Evolutionary conservation across 2,888 invertebrate genomes (phyloP).

Genomic region (Euproctis similis): DNA sequence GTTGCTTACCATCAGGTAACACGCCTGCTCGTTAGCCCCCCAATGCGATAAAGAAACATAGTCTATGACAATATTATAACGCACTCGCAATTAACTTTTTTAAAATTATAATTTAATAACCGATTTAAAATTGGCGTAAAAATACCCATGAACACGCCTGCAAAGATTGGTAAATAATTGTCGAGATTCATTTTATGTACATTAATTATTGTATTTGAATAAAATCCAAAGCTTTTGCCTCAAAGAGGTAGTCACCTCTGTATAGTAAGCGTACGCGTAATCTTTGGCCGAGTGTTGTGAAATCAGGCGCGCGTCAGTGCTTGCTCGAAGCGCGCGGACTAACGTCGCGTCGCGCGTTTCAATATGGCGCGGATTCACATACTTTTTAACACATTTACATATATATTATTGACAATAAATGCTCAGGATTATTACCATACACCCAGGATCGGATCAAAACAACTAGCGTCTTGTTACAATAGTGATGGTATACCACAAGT

Average conservation of each 20-base stretch:
- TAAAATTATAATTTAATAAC: no score
- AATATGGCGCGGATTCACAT: slow-evolving; percentile 56
- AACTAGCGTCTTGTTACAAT: slow-evolving; percentile 59
- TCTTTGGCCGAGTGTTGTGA: slow-evolving; percentile 64
- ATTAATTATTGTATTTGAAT: no score
- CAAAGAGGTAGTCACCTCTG: slow-evolving; percentile 14
- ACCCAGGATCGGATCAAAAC: slow-evolving; percentile 52
- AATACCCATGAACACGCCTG: no score
- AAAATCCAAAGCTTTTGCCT: slow-evolving; percentile 11
- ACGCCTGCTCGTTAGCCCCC: no score
- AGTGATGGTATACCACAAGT: slow-evolving; percentile 59
- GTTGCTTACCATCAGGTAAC: no score
- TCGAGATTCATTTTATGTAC: no score
- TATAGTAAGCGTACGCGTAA: slow-evolving; percentile 7
- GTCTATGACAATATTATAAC: no score
- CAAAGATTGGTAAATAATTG: no score
- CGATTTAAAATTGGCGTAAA: no score
- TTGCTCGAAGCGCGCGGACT: slow-evolving; percentile 54
- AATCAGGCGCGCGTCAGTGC: slow-evolving; percentile 56
- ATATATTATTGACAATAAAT: slow-evolving; percentile 31
- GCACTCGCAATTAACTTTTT: no score
- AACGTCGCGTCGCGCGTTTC: slow-evolving; percentile 46
- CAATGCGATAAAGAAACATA: no score
- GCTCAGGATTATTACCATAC: slow-evolving; percentile 56
- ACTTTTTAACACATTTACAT: slow-evolving; percentile 42